These are phyloP conservation scores for Protomyctophum bolini DNA, from an alignment of 2,113 vertebrate genomes.

Conservation along the genomic window DNA sequence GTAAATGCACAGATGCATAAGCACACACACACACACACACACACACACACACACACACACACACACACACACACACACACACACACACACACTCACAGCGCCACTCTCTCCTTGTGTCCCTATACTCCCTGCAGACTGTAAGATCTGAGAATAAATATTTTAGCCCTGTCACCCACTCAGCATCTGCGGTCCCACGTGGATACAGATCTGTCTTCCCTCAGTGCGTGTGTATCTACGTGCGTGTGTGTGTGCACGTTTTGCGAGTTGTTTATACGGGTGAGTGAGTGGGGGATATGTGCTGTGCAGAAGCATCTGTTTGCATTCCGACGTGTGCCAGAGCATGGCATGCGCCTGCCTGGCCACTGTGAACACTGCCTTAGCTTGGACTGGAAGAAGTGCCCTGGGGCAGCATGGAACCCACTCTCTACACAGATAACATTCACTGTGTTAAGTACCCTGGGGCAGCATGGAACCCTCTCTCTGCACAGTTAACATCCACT, in stretches of 20 bases:
- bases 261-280: slow-evolving; percentile 31
- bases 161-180: slow-evolving; percentile 59
- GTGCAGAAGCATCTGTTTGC: slow-evolving; percentile 46
- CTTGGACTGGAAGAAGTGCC: too few relatives aligned
- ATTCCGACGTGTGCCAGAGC: slow-evolving; percentile 7
- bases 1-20: too few relatives aligned
- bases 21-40: too few relatives aligned
- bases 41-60: too few relatives aligned
- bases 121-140: slow-evolving; percentile 37
- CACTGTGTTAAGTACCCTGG: too few relatives aligned
- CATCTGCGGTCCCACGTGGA: slow-evolving; percentile 55
- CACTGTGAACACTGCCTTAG: too few relatives aligned
- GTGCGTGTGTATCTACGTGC: not conserved
- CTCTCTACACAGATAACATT: too few relatives aligned
- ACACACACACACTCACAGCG: slow-evolving; percentile 28
- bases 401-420: too few relatives aligned
- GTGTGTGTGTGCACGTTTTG: not conserved
- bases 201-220: slow-evolving; percentile 36
- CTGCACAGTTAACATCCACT: too few relatives aligned
- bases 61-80: too few relatives aligned
- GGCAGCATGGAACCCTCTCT: too few relatives aligned
- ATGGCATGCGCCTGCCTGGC: not conserved
- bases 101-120: slow-evolving; percentile 30
- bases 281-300: slow-evolving; percentile 1
- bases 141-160: slow-evolving; percentile 73